These are phyloP conservation scores for Sebastes vulpes DNA, from an alignment of 2,797 vertebrate genomes.

Conservation along the genomic window DNA sequence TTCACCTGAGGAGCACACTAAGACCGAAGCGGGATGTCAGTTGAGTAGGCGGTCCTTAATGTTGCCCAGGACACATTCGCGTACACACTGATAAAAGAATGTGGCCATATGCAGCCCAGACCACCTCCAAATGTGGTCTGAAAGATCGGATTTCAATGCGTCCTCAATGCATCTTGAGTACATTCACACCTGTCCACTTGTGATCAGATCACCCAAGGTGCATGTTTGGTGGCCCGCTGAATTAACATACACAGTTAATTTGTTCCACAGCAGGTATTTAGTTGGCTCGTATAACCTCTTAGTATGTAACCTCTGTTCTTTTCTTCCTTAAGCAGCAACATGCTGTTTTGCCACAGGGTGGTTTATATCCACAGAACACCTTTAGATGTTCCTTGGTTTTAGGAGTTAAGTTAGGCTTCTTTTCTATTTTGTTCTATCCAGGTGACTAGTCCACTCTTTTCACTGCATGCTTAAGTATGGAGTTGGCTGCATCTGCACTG, in stretches of 20 bases:
- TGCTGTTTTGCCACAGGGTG: not conserved
- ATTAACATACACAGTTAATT: not conserved
- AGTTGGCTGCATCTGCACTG: not conserved
- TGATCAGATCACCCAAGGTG: too few species aligned
- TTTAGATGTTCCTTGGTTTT: slow-evolving; percentile 31
- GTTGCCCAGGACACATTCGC: too few species aligned
- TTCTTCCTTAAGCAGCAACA: not conserved
- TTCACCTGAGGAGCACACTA: too few species aligned
- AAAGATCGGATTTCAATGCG: too few species aligned
- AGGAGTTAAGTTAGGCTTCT: not conserved
- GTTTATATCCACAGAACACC: slow-evolving; percentile 27
- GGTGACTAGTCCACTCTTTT: not conserved
- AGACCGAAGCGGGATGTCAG: too few species aligned
- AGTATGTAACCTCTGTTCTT: not conserved
- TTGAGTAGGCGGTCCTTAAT: too few species aligned
- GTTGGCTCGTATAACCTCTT: not conserved
- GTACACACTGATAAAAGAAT: too few species aligned
- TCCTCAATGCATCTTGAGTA: too few species aligned
- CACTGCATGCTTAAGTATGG: not conserved
- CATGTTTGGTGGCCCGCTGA: not conserved
- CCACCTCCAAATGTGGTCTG: too few species aligned
- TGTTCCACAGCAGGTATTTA: not conserved
- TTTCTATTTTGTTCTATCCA: not conserved
- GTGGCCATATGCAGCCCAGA: too few species aligned
- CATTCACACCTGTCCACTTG: too few species aligned